Base-by-base conservation (phyloP, 2,888 invertebrate genomes). In the Sinelater perroti region DNA sequence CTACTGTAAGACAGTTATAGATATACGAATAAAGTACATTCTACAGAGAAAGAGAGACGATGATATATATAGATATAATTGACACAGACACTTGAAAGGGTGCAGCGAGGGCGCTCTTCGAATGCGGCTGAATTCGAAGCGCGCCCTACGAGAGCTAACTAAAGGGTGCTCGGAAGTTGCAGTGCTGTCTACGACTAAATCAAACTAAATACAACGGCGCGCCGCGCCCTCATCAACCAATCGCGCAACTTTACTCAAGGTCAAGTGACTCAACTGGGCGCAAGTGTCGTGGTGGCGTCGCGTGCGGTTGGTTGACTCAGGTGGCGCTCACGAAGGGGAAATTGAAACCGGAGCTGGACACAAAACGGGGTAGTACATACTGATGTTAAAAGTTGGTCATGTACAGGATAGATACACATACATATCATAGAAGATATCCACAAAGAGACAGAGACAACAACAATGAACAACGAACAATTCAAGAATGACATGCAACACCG, bases 381-480 rank as follows among this genome's bases (percentile, higher is more conserved):
- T 57, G 59, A 56, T 60, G 60, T 60, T 60, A 56, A 47, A 49
- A 60, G 44, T 60, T 61, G 61, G 61, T 62, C 55, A 53, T 62
- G 24, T 54, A 36, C 26, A 55, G 36, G 30, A 17, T 49, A 53
- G 42, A 33, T 35, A 40, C n/a, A n/a, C n/a, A n/a, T n/a, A n/a
- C n/a, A 21, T 53, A 36, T 53, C 49, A 21, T 56, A 56, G 56
- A 61, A 67, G 64, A 64, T 64, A 68, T 68, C 71, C 69, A 72
- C 70, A 69, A 69, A 75, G 73, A 76, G 72, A 73, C 72, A 75
- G 72, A 73, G 71, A 72, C 71, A 73, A 76, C 74, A 76, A 77
- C 77, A 77, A 75, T 74, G 69, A 77, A 78, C 78, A 78, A 74
- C 72, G 71, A 75, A 75, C 75, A 78, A 75, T 70, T 70, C 69